phyloP scores from a whole-genome alignment of 2,797 vertebrate genomes.

The Danio jaintianensis region DNA sequence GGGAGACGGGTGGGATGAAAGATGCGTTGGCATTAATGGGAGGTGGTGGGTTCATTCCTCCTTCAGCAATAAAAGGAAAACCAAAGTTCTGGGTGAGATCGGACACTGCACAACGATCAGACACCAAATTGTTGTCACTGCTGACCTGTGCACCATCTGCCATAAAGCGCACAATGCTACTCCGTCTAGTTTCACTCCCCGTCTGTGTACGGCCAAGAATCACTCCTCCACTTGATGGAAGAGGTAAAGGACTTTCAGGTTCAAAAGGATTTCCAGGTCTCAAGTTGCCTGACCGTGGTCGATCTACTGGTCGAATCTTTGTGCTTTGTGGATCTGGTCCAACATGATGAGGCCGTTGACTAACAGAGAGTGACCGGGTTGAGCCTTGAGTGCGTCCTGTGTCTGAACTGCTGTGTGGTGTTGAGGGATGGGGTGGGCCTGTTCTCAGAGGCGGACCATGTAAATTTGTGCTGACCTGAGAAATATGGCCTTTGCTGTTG shows the following conservation, averaged over 20 bases:
- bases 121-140: constrained; percentile 84
- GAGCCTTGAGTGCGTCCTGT: constrained; percentile 86
- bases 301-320: constrained; percentile 90
- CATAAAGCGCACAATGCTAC: constrained; percentile 96
- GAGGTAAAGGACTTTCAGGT: constrained; percentile 86
- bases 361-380: constrained; percentile 84
- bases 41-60: constrained; percentile 92
- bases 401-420: constrained; percentile 89
- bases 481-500: constrained; percentile 90
- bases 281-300: constrained; percentile 86
- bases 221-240: constrained; percentile 87
- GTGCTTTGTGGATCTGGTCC: constrained; percentile 83
- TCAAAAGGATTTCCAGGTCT: constrained; percentile 92
- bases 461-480: constrained; percentile 90
- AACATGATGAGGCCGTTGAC: constrained; percentile 90
- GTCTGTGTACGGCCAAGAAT: constrained; percentile 89
- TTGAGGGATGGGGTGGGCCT: constrained; percentile 84
- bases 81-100: constrained; percentile 94
- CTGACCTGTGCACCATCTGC: constrained; percentile 88
- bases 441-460: constrained; percentile 84
- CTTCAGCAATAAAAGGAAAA: constrained; percentile 94
- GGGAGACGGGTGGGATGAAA: constrained; percentile 95
- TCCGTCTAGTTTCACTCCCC: constrained; percentile 84
- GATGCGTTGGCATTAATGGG: constrained; percentile 94
- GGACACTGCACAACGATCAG: constrained; percentile 82